A percentile compares a stretch with the other conserved stretches of the same genome.
Evolutionary conservation across 2,888 invertebrate species (phyloP).

Genomic region (Petrolisthes cinctipes): DNA sequence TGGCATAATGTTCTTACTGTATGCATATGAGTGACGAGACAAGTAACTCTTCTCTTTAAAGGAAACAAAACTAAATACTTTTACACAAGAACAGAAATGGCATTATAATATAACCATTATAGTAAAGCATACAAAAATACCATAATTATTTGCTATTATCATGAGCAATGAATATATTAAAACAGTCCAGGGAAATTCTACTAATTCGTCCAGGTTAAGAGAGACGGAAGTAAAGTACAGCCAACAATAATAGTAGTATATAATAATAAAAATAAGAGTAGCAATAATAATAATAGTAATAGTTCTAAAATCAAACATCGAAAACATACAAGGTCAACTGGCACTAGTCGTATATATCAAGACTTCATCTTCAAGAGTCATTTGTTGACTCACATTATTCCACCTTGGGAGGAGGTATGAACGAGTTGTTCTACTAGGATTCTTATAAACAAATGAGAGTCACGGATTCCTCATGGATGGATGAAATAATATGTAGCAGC

Average conservation of each 20-base stretch:
- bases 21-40: slow-evolving; percentile 22
- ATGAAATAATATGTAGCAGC: background rate
- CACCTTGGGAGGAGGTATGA: background rate
- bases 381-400: background rate
- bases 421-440: background rate
- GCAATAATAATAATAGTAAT: too few relatives aligned
- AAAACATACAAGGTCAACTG: slow-evolving; percentile 58
- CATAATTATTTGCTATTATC: slow-evolving; percentile 29
- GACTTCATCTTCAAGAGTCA: background rate
- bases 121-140: slow-evolving; percentile 50
- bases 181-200: slow-evolving; percentile 60
- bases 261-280: too few relatives aligned
- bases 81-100: slow-evolving; percentile 28
- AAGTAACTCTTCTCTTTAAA: slow-evolving; percentile 12
- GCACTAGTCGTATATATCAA: slow-evolving; percentile 34
- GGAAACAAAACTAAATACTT: background rate
- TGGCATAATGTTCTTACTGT: background rate
- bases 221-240: slow-evolving; percentile 47
- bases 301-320: slow-evolving; percentile 40
- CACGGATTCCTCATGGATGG: background rate
- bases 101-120: background rate
- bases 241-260: slow-evolving; percentile 1
- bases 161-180: slow-evolving; percentile 14
- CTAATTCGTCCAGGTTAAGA: slow-evolving; percentile 27
- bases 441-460: background rate